These are phyloP conservation scores for Myiozetetes cayanensis DNA, from an alignment of 2,113 vertebrate genomes.

Conservation along the genomic window DNA sequence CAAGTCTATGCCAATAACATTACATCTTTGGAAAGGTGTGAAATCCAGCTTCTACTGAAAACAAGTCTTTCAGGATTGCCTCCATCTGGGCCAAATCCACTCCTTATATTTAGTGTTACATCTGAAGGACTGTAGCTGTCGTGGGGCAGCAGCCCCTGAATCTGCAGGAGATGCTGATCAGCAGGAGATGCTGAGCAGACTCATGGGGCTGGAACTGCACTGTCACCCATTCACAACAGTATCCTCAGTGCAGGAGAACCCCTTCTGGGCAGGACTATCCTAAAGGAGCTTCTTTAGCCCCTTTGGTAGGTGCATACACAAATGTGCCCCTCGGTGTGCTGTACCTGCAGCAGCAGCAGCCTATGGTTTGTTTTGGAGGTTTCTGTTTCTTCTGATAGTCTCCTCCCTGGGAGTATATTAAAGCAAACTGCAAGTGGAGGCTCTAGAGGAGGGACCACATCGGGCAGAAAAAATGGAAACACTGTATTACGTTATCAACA, in stretches of 20 bases:
- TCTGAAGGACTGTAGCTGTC: background rate
- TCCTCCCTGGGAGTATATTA: background rate
- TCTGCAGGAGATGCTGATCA: background rate
- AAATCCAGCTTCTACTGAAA: background rate
- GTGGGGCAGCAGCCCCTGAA: background rate
- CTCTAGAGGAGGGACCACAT: background rate
- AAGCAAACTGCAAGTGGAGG: background rate
- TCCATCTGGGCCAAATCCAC: background rate
- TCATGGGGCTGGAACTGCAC: rapidly evolving
- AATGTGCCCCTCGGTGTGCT: background rate
- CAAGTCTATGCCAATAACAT: background rate
- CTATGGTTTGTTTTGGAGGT: background rate
- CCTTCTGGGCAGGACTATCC: background rate
- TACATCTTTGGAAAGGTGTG: background rate
- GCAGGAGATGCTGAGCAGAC: background rate
- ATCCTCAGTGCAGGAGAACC: background rate
- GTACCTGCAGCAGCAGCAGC: background rate
- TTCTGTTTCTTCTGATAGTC: background rate
- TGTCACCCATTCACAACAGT: background rate
- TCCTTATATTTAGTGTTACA: background rate
- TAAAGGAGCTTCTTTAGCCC: background rate
- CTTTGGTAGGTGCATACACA: rapidly evolving
- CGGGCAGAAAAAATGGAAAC: background rate
- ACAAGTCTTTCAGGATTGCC: background rate
- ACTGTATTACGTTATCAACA: background rate